Evolutionary conservation across 2,888 invertebrate species (phyloP), one percentile per base, ranked within the genome.

Genomic region (Drosophila tanythrix): DNA sequence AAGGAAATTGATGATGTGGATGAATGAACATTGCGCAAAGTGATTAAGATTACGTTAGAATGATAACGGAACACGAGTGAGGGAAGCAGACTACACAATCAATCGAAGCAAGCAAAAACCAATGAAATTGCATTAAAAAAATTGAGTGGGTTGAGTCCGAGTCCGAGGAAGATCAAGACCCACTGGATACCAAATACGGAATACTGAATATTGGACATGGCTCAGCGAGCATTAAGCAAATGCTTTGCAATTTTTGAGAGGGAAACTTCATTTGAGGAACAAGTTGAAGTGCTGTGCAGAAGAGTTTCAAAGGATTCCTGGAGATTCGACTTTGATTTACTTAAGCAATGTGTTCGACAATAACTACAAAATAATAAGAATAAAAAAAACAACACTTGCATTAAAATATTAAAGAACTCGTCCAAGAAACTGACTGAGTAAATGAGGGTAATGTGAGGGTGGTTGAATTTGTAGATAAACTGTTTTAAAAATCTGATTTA

Each of bases 1-100:
- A 76, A 88, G 91, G 89, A 91, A 91, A 92, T 91, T 91, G 91
- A 91, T 91, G 92, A 91, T 91, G 91, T 92, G 91, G 92, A 88
- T 92, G 91, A 91, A 87, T 91, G 92, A 89, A 85, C 92, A 91
- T 86, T 91, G 89, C 79, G 85, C 90, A 90, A 90, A 91, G 90
- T 91, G 91, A 91, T 91, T 91, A 91, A 91, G 91, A 91, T 91
- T 90, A 91, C 79, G 83, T 88, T 89, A 75, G 87, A 83, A 82
- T 82, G 91, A 91, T 91, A 91, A 88, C 71, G 55, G 59, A 62
- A 67, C 64, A 60, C 56, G 57, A 76, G 31, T 52, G 46, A 61
- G 64, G 58, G 50, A 43, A 64, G 46, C 57, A 46, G 66, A 76
- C 66, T 65, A 77, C 51, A 82, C 73, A 88, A 83, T 83, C 88